Evolutionary conservation across 2,113 vertebrate genomes (phyloP).

Genomic region (Hirundichthys speculiger): DNA sequence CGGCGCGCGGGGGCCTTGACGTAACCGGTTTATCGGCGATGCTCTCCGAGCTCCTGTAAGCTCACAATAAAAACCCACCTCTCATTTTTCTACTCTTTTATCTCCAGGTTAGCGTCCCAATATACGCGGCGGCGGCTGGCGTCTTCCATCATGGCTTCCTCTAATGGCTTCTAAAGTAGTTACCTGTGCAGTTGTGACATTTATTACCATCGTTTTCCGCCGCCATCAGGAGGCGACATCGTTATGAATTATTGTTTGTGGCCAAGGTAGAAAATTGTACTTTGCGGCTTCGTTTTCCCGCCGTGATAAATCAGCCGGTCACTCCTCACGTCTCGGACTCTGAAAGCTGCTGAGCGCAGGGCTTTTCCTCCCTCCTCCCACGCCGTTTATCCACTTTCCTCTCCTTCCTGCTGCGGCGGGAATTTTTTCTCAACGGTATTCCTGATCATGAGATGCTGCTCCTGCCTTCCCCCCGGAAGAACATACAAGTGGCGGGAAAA

Average conservation of each 20-base stretch:
- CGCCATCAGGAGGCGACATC: conserved; percentile 95
- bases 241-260: conserved; percentile 99
- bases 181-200: conserved; percentile 96
- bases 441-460: conserved; percentile 32
- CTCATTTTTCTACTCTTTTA: conserved; percentile 48
- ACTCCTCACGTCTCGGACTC: conserved; percentile 88
- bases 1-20: conserved; percentile 34
- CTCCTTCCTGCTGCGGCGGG: conserved; percentile 9
- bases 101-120: conserved; percentile 84
- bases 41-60: conserved; percentile 87
- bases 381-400: conserved; percentile 67
- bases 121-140: conserved; percentile 77
- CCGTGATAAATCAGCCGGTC: conserved; percentile 98
- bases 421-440: conserved; percentile 41
- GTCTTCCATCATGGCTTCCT: conserved; percentile 76
- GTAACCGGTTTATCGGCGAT: conserved; percentile 84
- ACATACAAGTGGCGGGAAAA: conserved; percentile 37
- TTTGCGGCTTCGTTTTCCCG: conserved; percentile 92
- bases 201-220: conserved; percentile 96
- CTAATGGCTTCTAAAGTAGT: conserved; percentile 98
- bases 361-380: conserved; percentile 49
- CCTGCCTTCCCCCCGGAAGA: no score
- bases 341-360: conserved; percentile 94
- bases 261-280: conserved; percentile 99
- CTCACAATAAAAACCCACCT: conserved; percentile 83